Percentiles rank a stretch among this genome's conserved stretches.
Evolutionary conservation across 2,888 invertebrate species (phyloP).

Genomic region (Sarcophaga rosellei): DNA sequence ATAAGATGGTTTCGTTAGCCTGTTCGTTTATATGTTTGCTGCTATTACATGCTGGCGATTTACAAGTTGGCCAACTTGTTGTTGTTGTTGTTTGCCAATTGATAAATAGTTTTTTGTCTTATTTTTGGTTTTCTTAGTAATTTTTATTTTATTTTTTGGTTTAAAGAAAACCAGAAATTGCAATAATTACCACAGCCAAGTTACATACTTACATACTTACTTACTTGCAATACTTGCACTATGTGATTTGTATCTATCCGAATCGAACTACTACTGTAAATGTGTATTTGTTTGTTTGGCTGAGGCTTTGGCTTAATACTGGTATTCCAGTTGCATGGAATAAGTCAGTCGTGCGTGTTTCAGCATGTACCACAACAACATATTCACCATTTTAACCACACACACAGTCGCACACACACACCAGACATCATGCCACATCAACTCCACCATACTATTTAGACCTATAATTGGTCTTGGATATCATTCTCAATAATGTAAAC

Average conservation of each 20-base stretch:
- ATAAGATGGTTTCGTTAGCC: no score
- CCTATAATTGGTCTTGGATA: not conserved
- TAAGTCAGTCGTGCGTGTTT: slow-evolving; percentile 43
- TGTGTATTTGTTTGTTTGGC: slow-evolving; percentile 1
- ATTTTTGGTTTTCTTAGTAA: slow-evolving; percentile 34
- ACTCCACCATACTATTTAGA: no score
- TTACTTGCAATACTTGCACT: not conserved
- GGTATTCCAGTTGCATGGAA: slow-evolving; percentile 50
- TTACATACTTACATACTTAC: slow-evolving; percentile 4
- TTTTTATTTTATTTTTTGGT: no score
- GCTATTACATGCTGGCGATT: not conserved
- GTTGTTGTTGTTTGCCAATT: slow-evolving; percentile 8
- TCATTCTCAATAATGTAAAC: not conserved
- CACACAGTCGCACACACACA: not conserved
- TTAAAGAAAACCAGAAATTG: slow-evolving; percentile 62
- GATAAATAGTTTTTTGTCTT: slow-evolving; percentile 52
- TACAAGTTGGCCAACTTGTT: slow-evolving; percentile 50
- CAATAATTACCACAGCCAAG: slow-evolving; percentile 19
- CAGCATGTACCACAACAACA: slow-evolving; percentile 45
- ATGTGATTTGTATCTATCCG: no score
- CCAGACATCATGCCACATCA: not conserved
- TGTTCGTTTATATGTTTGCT: no score
- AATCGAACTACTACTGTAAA: slow-evolving; percentile 13
- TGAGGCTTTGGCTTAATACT: slow-evolving; percentile 26
- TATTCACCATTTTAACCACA: not conserved